phyloP scores from a whole-genome alignment of 2,888 invertebrate species.

The Meghimatium bilineatum region DNA sequence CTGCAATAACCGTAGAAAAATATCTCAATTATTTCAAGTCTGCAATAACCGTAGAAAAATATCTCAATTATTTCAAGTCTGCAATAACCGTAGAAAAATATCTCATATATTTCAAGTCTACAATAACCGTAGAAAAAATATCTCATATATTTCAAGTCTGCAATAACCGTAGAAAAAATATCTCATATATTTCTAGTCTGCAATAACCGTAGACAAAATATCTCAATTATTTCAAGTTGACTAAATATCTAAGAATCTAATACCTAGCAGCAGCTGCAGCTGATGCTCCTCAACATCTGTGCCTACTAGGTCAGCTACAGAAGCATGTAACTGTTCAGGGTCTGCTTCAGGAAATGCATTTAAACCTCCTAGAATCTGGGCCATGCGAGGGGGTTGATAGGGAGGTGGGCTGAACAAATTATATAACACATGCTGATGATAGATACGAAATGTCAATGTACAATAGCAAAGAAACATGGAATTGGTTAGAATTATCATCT shows the following conservation, averaged over 20 bases:
- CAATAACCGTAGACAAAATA: no score
- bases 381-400: conserved; percentile 56
- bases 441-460: background rate
- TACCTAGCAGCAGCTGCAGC: conserved; percentile 41
- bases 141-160: no score
- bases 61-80: no score
- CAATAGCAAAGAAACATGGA: background rate
- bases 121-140: no score
- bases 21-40: no score
- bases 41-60: no score
- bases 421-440: background rate
- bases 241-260: background rate
- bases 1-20: no score
- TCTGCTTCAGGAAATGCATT: conserved; percentile 13
- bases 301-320: background rate
- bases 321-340: conserved; percentile 28
- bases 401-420: conserved; percentile 60
- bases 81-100: no score
- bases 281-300: conserved; percentile 22
- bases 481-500: background rate
- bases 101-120: no score
- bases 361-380: conserved; percentile 33
- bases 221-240: no score
- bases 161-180: no score
- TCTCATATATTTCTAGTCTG: no score